Percentiles rank a stretch among this genome's conserved stretches.
Evolutionary conservation across 2,797 vertebrate species (phyloP).

Genomic region (Numenius phaeopus): DNA sequence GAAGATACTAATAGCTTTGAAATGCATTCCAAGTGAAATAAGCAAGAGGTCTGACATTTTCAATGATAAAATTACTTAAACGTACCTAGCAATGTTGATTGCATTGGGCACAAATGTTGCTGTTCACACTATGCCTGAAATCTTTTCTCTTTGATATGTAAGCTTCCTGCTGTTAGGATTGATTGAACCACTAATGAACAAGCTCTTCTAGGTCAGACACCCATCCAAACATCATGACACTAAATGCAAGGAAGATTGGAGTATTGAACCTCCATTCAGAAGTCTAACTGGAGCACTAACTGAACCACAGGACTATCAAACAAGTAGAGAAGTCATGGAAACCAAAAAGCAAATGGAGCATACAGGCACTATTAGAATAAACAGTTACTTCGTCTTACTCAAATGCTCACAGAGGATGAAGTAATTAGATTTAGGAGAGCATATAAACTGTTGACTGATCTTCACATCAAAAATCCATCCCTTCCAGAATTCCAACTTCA

Average conservation of each 20-base stretch:
- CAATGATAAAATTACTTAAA: background rate
- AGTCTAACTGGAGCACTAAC: background rate
- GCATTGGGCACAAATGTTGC: background rate
- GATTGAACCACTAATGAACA: background rate
- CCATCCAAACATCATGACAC: background rate
- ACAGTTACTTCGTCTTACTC: background rate
- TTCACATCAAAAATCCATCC: background rate
- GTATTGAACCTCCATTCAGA: background rate
- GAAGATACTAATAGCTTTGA: background rate
- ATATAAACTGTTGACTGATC: background rate
- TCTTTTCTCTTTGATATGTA: slow-evolving; percentile 26
- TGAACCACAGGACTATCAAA: background rate
- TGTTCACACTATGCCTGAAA: background rate
- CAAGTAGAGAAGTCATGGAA: background rate
- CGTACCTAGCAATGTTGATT: background rate
- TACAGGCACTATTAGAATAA: background rate
- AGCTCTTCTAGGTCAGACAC: background rate
- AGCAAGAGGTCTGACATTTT: background rate
- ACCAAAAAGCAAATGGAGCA: background rate
- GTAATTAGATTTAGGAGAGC: background rate
- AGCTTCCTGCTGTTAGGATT: background rate
- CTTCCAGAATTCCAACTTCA: background rate
- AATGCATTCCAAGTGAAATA: background rate
- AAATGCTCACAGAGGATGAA: background rate
- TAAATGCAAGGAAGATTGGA: background rate